These are phyloP conservation scores for Hofmannophila pseudospretella DNA, from an alignment of 2,888 invertebrate species.

Conservation along the genomic window DNA sequence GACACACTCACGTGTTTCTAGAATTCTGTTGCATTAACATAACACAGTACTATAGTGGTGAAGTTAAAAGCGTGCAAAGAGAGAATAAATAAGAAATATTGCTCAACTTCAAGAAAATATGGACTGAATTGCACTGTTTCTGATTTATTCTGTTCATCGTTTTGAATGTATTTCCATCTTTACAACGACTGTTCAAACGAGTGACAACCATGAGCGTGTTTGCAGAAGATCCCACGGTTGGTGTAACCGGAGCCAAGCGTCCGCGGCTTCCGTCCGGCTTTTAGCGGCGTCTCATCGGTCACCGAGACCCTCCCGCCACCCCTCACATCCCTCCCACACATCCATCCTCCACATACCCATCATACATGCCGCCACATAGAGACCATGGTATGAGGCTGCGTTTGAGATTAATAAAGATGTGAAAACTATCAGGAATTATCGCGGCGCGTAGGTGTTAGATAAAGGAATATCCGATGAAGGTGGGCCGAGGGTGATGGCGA, in stretches of 20 bases:
- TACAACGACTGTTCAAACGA: neutral
- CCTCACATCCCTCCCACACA: slow-evolving; percentile 23
- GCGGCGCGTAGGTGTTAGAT: slow-evolving; percentile 41
- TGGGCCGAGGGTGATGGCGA: slow-evolving; percentile 17
- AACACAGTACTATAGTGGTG: no score
- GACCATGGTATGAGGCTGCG: neutral
- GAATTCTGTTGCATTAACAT: no score
- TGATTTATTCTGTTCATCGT: no score
- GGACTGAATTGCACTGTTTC: no score
- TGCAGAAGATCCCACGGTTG: slow-evolving; percentile 68
- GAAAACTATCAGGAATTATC: slow-evolving; percentile 1
- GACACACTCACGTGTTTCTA: no score
- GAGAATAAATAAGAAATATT: no score
- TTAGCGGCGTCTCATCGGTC: slow-evolving; percentile 70
- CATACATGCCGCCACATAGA: neutral
- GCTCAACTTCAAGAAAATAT: no score
- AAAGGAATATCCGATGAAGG: slow-evolving; percentile 36
- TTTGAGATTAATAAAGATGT: neutral
- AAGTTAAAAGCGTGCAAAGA: no score
- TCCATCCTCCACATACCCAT: slow-evolving; percentile 37
- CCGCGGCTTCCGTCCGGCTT: slow-evolving; percentile 77
- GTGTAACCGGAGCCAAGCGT: slow-evolving; percentile 67
- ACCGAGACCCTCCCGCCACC: slow-evolving; percentile 32
- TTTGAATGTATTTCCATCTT: neutral
- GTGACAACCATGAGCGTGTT: slow-evolving; percentile 52